Evolutionary conservation across 2,888 invertebrate species (phyloP), one percentile per base, ranked within the genome.

Genomic region (Lasius fuliginosus): DNA sequence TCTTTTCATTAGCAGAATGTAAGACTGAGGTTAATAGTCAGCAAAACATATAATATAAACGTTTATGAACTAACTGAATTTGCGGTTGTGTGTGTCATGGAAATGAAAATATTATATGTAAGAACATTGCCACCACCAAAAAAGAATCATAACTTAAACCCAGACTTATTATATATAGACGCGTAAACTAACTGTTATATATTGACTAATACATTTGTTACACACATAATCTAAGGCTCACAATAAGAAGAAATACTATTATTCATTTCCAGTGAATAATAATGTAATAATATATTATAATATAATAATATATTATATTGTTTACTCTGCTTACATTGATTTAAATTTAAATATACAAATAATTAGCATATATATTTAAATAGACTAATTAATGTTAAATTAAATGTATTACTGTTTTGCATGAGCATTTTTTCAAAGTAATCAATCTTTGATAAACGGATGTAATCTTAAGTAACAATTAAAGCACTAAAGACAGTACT

Each of bases 61-160:
- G 4, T 69, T 69, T n/a, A 56, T 36, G n/a, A 81, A 77, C 90
- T 85, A 92, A 92, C 91, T 92, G 91, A 92, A 90, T 86, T 92
- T 92, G 91, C 92, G 90, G 90, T 84, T 88, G 69, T 69, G 83
- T 89, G 36, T 89, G 36, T 82, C 81, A 83, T 65, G 60, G 65
- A 81, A 85, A 84, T 71, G 62, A 87, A 88, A 83, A 85, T 33
- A 69, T 82, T 77, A 60, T 36, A 74, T 76, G 64, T 71, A 71
- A 74, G 76, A 76, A 75, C 77, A 76, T 65, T 84, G 82, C 90
- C 90, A 87, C 71, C 90, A 90, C 90, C 90, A 87, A 74, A 87
- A 74, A 84, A 86, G 84, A 79, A 79, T 67, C 74, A 75, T 85
- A 84, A 82, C 62, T 82, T 64, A 77, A 67, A 88, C 84, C 85